Base-by-base conservation (phyloP, 2,113 vertebrate genomes). In the Apodemus speciosus region DNA sequence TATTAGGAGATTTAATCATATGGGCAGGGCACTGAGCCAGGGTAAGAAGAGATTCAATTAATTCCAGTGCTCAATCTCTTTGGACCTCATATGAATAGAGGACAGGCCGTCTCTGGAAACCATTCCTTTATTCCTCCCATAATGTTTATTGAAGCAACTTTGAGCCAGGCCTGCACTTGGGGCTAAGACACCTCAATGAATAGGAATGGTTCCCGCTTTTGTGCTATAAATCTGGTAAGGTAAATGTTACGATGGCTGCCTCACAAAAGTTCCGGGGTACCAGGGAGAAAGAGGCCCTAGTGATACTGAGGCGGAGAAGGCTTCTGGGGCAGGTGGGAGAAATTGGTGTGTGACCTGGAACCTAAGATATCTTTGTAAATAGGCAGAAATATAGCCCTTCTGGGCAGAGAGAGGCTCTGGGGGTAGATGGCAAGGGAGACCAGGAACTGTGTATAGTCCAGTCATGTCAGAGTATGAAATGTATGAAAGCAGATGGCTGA, bases 1-100 rank as follows among this genome's bases (percentile, higher is more conserved):
- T 89, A 60, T 96, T 93, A 95, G 81, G 88, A 56, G 69, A 90
- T 94, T 96, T 95, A 97, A 95, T 96, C 94, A 90, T 88, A 81
- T 9, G 2, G 87, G 58, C 89, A 96, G 95, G 95, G 97, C 95
- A 79, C 35, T 13, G 77, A 87, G 95, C 97, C 96, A 97, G 85
- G 72, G 64, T 46, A 81, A 93, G 72, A 96, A 93, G 91, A 94
- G 94, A 86, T 91, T 75, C 89, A 72, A 75, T 95, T 96, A 95
- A 96, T 95, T 96, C 77, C 85, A 86, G 56, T 95, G 81, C 49
- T 83, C 93, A 80, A 51, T 84, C 85, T 96, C 38, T 81, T 93
- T 76, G 88, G 80, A 81, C 91, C 88, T 95, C 56, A 1, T 95
- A 93, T 86, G 88, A 87, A 73, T 53, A 73, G 90, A 95, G 68